These are phyloP conservation scores for Philonicus albiceps DNA, from an alignment of 2,888 invertebrate species.

Conservation along the genomic window DNA sequence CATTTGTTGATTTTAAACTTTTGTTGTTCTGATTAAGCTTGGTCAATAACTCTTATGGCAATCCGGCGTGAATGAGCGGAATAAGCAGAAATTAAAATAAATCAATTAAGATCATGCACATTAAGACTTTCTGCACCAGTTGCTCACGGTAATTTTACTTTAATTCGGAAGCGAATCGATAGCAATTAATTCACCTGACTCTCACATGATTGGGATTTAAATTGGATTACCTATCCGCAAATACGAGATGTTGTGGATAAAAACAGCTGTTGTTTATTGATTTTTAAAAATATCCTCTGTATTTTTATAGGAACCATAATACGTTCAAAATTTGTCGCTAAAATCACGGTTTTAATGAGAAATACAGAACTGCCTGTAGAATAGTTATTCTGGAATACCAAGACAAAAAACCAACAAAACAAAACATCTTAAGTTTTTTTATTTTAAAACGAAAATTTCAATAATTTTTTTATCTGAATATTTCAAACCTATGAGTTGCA, in stretches of 20 bases:
- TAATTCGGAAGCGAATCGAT: conserved; percentile 36
- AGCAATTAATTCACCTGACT: conserved; percentile 43
- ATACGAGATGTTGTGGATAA: no score
- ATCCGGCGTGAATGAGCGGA: background rate
- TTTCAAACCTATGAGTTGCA: no score
- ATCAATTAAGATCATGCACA: background rate
- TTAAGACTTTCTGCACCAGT: background rate
- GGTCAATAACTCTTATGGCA: background rate
- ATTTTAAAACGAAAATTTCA: no score
- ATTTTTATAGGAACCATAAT: background rate
- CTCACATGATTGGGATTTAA: background rate
- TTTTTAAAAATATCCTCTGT: background rate
- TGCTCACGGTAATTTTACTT: background rate
- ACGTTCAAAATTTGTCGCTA: background rate
- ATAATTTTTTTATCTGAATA: no score
- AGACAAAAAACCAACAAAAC: no score
- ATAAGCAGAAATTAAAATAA: background rate
- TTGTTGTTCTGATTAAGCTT: background rate
- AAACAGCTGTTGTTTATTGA: background rate
- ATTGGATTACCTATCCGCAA: background rate
- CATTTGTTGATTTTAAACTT: background rate
- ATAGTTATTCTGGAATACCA: background rate
- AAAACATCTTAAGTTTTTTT: no score
- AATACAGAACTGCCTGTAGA: background rate
- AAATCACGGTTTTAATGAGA: background rate